Conservation (phyloP, 2,797 vertebrate genomes). For the Coreius guichenoti region DNA sequence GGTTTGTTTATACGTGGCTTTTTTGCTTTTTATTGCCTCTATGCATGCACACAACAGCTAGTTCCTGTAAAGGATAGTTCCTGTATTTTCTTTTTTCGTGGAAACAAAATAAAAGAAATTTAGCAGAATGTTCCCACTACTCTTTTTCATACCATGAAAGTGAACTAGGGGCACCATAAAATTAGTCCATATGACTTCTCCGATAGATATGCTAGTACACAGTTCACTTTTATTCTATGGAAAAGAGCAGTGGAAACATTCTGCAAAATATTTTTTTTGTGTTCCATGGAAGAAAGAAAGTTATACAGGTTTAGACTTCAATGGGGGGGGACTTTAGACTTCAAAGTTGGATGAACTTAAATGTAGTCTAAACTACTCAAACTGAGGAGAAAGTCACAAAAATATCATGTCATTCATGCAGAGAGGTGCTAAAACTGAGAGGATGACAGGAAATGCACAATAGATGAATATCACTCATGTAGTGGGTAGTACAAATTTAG, state of each 20-base stretch:
- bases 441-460: slow-evolving; percentile 18
- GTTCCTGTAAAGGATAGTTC: not conserved
- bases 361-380: not conserved
- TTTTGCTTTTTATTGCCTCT: not conserved
- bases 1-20: not conserved
- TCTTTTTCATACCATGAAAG: not conserved
- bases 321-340: not conserved
- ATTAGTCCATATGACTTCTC: not conserved
- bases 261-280: not conserved
- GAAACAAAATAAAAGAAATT: not conserved
- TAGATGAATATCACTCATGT: not conserved
- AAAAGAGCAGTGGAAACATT: not conserved
- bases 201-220: not conserved
- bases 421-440: slow-evolving; percentile 23
- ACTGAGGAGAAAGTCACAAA: not conserved
- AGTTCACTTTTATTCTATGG: not conserved
- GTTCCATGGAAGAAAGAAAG: not conserved
- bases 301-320: not conserved
- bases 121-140: not conserved
- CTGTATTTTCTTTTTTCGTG: not conserved
- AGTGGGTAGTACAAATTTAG: not conserved
- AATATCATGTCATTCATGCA: not conserved
- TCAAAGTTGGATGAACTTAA: not conserved
- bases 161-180: not conserved
- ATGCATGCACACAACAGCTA: not conserved